phyloP scores from a whole-genome alignment of 2,113 vertebrate genomes.

The Labeo catla region DNA sequence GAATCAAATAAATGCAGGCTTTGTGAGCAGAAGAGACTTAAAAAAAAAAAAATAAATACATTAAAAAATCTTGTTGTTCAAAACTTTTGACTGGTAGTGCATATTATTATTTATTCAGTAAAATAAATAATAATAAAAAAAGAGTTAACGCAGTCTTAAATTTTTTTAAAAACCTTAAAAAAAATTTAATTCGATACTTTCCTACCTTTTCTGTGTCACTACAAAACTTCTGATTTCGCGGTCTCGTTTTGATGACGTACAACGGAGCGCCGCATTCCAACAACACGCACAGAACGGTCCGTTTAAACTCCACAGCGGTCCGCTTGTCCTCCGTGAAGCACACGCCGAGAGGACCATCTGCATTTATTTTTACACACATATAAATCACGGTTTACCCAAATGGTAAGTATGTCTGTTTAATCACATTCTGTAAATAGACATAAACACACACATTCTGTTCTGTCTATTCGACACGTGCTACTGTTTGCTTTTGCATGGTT shows the following conservation, averaged over 20 bases:
- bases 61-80: no score
- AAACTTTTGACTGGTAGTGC: no score
- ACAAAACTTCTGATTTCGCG: not conserved
- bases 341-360: conserved; percentile 55
- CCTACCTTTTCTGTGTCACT: no score
- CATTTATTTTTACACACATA: not conserved
- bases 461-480: not conserved
- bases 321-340: conserved; percentile 62
- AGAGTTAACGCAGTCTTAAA: no score
- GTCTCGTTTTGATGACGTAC: not conserved
- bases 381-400: not conserved
- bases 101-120: not conserved
- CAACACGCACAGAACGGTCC: not conserved
- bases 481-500: not conserved
- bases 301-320: not conserved
- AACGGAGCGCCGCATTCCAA: not conserved
- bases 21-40: no score
- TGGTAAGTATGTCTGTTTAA: conserved; percentile 33
- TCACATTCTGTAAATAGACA: not conserved
- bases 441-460: no score
- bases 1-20: no score
- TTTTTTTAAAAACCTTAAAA: no score
- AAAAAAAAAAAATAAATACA: no score
- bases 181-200: no score
- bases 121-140: not conserved